A percentile compares a stretch with the other conserved stretches of the same genome.
These are phyloP conservation scores for Sipha flava DNA, from an alignment of 1,140 invertebrate genomes.

Conservation along the genomic window DNA sequence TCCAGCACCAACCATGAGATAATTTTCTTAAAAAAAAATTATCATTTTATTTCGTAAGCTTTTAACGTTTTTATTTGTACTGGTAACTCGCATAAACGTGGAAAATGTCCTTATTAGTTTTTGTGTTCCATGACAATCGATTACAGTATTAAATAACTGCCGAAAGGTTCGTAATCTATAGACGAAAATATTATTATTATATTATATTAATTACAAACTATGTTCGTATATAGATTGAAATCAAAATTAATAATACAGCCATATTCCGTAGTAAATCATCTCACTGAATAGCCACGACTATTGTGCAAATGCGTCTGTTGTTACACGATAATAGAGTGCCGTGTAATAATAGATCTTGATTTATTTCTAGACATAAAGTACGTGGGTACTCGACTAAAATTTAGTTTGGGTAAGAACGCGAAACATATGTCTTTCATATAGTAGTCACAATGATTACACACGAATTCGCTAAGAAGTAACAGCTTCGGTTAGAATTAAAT, in stretches of 20 bases:
- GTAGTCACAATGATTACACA: background rate
- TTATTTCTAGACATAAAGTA: background rate
- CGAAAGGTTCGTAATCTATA: no score
- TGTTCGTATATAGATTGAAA: background rate
- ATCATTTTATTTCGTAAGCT: no score
- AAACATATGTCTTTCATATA: no score
- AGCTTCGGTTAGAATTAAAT: no score
- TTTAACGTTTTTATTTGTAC: no score
- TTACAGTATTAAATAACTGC: no score
- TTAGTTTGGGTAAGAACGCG: background rate
- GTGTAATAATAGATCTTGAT: background rate
- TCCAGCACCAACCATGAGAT: background rate
- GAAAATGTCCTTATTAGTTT: no score
- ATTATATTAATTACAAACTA: no score
- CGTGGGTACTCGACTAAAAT: background rate
- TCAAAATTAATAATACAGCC: background rate
- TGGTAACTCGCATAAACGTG: no score
- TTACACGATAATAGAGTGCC: background rate
- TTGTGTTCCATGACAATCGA: no score
- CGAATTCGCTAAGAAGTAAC: background rate
- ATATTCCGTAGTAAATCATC: background rate
- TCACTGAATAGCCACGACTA: background rate
- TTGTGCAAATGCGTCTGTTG: background rate
- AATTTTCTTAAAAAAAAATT: no score
- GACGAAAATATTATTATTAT: no score